These are phyloP conservation scores for Solea senegalensis DNA, from an alignment of 2,113 vertebrate species.

Conservation along the genomic window DNA sequence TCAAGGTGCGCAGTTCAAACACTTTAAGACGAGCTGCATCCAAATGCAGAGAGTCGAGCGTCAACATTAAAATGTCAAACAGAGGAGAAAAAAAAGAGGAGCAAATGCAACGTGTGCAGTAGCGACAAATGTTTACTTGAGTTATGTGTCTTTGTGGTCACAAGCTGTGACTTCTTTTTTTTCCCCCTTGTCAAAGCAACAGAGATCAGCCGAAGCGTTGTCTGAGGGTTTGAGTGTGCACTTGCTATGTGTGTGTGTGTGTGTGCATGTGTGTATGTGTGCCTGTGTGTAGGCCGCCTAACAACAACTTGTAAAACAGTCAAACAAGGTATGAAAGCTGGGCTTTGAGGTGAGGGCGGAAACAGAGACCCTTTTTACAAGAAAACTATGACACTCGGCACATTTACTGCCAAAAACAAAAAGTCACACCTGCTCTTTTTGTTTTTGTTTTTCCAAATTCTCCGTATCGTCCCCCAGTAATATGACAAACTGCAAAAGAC, in stretches of 20 bases:
- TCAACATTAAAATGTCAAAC: slow-evolving; percentile 30
- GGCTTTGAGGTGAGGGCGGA: slow-evolving; percentile 1
- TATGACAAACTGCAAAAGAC: neutral
- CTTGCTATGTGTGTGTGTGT: neutral
- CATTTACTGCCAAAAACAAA: neutral
- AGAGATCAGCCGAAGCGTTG: neutral
- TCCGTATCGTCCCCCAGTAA: neutral
- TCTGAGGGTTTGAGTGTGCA: neutral
- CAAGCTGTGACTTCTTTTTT: slow-evolving; percentile 6
- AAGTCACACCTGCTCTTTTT: neutral
- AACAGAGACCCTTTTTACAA: slow-evolving; percentile 25
- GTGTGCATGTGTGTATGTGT: too few species aligned
- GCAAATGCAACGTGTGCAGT: neutral
- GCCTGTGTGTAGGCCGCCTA: too few species aligned
- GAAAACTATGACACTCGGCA: slow-evolving; percentile 8
- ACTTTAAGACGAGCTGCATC: slow-evolving; percentile 11
- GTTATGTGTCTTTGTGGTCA: slow-evolving; percentile 35
- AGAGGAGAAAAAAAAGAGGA: neutral
- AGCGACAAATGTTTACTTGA: slow-evolving; percentile 18
- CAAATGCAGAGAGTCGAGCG: neutral
- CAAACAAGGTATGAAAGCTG: slow-evolving; percentile 10
- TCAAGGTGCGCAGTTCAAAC: slow-evolving; percentile 13
- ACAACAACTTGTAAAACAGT: neutral
- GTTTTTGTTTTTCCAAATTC: neutral
- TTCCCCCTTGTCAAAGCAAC: neutral